Evolutionary conservation across 92 coral and sea anemone species (phyloP).

Genomic region (Heteractis magnifica): DNA sequence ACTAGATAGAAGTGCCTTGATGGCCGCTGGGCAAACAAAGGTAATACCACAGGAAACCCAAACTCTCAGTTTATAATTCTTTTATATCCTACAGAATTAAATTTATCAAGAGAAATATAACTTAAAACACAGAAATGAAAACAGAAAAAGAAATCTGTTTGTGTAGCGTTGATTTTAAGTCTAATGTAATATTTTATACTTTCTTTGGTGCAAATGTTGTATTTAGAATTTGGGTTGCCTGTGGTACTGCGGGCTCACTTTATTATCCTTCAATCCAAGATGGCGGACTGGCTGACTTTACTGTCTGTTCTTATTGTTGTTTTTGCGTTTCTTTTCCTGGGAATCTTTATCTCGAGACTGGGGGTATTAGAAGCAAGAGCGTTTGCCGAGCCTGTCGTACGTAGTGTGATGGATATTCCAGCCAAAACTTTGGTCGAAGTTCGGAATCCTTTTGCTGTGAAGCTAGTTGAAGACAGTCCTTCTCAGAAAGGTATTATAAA

Average conservation of each 20-base stretch:
- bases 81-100: no score
- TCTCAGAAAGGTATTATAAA: slow-evolving; percentile 5
- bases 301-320: slow-evolving; percentile 64
- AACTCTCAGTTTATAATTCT: neutral
- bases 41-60: neutral
- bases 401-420: slow-evolving; percentile 61
- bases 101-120: no score
- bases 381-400: slow-evolving; percentile 43
- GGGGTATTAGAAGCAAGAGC: slow-evolving; percentile 74
- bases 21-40: no score
- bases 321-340: slow-evolving; percentile 58
- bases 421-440: slow-evolving; percentile 73
- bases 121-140: no score
- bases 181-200: neutral
- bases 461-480: slow-evolving; percentile 24
- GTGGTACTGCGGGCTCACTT: slow-evolving; percentile 29
- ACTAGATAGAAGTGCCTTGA: no score
- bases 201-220: neutral
- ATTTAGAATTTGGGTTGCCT: slow-evolving; percentile 17
- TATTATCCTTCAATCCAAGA: slow-evolving; percentile 26
- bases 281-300: slow-evolving; percentile 69
- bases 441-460: slow-evolving; percentile 72
- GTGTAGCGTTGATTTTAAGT: neutral
- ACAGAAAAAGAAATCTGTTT: no score
- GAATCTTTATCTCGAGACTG: slow-evolving; percentile 70